Conservation (phyloP, 2,888 invertebrate genomes). For the Perizoma flavofasciatum region DNA sequence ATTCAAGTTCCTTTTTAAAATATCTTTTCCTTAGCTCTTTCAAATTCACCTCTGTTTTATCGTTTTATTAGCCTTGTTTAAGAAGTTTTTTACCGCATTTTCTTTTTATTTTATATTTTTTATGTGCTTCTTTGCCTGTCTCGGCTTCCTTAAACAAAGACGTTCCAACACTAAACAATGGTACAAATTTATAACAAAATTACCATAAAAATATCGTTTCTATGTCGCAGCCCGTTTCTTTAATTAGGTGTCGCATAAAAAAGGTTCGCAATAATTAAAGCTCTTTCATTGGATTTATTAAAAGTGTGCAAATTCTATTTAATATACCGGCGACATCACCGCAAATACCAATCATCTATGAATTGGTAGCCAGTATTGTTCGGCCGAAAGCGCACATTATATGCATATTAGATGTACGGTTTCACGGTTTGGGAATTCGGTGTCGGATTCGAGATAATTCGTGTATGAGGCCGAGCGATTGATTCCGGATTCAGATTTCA, state of each 20-base stretch:
- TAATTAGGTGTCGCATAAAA: conserved; percentile 37
- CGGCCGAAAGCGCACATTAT: conserved; percentile 43
- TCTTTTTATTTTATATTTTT: conserved; percentile 62
- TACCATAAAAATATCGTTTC: conserved; percentile 37
- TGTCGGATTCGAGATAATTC: conserved; percentile 63
- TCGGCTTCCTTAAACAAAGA: conserved; percentile 27
- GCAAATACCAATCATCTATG: conserved; percentile 29
- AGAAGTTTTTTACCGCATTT: conserved; percentile 59
- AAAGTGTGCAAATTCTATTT: conserved; percentile 25
- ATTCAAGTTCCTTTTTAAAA: conserved; percentile 62
- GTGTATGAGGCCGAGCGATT: conserved; percentile 58
- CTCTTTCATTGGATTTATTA: conserved; percentile 28
- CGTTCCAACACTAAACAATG: conserved; percentile 38
- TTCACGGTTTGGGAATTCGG: conserved; percentile 56
- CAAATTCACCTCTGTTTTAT: conserved; percentile 68
- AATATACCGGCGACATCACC: conserved; percentile 24
- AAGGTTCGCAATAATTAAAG: conserved; percentile 34
- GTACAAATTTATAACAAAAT: conserved; percentile 35
- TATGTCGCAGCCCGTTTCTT: conserved; percentile 33
- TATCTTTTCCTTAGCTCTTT: conserved; percentile 59
- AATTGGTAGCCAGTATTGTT: conserved; percentile 30
- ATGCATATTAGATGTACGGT: conserved; percentile 55
- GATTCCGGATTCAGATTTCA: conserved; percentile 59
- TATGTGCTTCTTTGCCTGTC: conserved; percentile 47
- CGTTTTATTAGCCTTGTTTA: conserved; percentile 73